phyloP scores from a whole-genome alignment of 2,888 invertebrate species.

The Ectemnius lituratus region DNA sequence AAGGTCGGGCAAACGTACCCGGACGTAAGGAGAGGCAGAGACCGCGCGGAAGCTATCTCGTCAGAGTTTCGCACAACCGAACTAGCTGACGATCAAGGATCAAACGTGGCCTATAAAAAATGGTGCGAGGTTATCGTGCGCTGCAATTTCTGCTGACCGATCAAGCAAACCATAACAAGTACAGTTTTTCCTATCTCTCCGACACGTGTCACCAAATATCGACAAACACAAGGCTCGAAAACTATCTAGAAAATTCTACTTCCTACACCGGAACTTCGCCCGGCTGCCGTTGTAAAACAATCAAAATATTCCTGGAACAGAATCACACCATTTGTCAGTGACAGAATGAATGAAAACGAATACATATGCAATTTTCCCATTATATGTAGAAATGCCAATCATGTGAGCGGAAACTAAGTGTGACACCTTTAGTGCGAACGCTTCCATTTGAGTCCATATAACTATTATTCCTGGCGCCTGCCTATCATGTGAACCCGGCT shows the following conservation, averaged over 20 bases:
- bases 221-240: neutral
- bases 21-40: slow-evolving; percentile 11
- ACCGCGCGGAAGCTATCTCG: neutral
- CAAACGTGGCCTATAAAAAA: slow-evolving; percentile 10
- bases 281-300: no score
- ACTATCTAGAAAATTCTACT: neutral
- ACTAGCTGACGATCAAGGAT: slow-evolving; percentile 14
- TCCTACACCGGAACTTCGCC: neutral
- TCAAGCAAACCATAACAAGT: slow-evolving; percentile 10
- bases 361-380: no score
- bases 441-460: no score
- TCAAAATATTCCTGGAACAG: no score
- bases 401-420: no score
- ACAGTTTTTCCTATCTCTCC: neutral
- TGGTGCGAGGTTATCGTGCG: slow-evolving; percentile 17
- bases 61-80: neutral
- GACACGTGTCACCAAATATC: neutral
- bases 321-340: no score
- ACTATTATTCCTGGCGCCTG: no score
- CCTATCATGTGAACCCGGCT: no score
- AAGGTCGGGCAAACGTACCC: slow-evolving; percentile 12
- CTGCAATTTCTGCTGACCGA: neutral
- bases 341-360: no score
- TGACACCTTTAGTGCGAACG: no score
- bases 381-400: no score